Evolutionary conservation across 2,888 invertebrate genomes (phyloP), one percentile per base, ranked within the genome.

Genomic region (Diloba caeruleocephala): DNA sequence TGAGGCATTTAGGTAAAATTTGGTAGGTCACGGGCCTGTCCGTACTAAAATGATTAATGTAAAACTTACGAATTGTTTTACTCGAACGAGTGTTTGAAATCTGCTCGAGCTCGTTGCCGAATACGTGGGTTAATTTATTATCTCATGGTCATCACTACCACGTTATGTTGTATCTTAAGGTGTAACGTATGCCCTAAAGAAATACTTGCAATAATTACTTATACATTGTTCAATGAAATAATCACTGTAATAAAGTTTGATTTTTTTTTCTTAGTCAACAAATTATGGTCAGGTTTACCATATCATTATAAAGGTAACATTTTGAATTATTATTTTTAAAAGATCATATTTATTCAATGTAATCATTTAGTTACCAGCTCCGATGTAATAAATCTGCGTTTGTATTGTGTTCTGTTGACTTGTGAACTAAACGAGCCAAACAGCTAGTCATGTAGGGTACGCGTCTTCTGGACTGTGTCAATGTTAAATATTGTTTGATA

Each of bases 391-490:
- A 13, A 42, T 60, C 33, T 73, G 55, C 53, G 50, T 32, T 31
- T 26, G 49, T 32, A 33, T 51, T 25, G 69, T 63, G 50, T 69
- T 64, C 32, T 41, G 28, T 25, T 33, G 60, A 55, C 61, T 61
- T 43, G 33, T 34, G 32, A 29, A 34, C 29, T 28, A 36, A 45
- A 32, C 23, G 50, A 61, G 67, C 71, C 59, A 67, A 65, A 60
- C 58, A 71, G 66, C 78, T 79, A 80, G 81, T 81, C 81, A 77
- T 57, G 52, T 71, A 70, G 68, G 52, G 36, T 50, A 55, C 36
- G 61, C 39, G 37, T 48, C 33, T 34, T 48, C 31, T 46, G 56
- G 60, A 36, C 56, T 45, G 44, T 65, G 45, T 57, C 61, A 67
- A 51, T 55, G 61, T 53, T 29, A 17, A 14, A 14, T 9, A 37